A percentile compares a stretch with the other conserved stretches of the same genome.
phyloP scores from a whole-genome alignment of 2,888 invertebrate species.

The Aphelenchoides bicaudatus region DNA sequence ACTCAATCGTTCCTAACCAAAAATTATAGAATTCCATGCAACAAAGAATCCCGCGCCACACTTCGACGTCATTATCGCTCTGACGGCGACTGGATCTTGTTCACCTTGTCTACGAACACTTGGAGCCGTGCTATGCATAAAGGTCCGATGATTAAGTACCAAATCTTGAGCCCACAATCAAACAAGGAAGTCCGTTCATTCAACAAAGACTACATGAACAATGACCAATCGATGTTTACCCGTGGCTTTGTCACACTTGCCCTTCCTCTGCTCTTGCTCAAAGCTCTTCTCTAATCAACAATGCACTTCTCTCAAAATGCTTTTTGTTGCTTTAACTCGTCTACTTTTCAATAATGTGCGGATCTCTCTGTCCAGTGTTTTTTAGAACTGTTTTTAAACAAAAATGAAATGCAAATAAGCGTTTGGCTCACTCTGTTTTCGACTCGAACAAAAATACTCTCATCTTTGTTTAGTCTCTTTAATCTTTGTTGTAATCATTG shows the following conservation, averaged over 20 bases:
- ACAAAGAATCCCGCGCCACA: neutral
- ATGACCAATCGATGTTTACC: neutral
- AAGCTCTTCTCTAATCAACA: no score
- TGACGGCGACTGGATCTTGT: conserved; percentile 16
- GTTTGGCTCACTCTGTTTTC: no score
- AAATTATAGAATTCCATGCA: conserved; percentile 11
- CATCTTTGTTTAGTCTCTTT: no score
- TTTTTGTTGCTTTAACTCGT: no score
- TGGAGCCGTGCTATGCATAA: conserved; percentile 8
- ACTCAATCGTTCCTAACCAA: neutral
- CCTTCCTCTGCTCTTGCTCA: no score
- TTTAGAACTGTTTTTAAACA: no score
- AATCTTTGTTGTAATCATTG: no score
- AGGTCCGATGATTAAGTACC: conserved; percentile 17
- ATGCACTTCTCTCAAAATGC: no score
- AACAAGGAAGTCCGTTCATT: conserved; percentile 16
- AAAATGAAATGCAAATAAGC: no score
- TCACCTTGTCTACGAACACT: conserved; percentile 2
- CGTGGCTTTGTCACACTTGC: conserved; percentile 5
- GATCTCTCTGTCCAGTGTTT: no score
- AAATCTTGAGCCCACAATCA: conserved; percentile 12
- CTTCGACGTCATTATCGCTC: neutral
- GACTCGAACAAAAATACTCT: no score
- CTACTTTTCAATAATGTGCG: no score
- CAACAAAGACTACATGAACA: neutral